Percentiles rank a stretch among this genome's conserved stretches.
These are phyloP conservation scores for Phorcus lineatus DNA, from an alignment of 2,888 invertebrate genomes.

Conservation along the genomic window DNA sequence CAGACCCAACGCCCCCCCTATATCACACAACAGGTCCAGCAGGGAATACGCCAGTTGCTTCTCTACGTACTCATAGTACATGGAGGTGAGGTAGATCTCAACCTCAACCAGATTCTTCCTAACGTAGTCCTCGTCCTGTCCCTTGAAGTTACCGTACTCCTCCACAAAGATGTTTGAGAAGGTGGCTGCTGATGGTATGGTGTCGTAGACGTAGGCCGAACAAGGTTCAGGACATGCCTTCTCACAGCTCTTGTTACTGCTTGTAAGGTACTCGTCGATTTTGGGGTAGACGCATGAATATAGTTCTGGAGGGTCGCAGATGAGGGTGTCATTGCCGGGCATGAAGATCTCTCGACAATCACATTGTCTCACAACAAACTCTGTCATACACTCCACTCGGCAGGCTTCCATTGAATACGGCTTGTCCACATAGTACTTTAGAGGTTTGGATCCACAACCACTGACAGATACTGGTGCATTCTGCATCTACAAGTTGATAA, in stretches of 20 bases:
- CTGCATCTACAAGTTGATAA: constrained; percentile 11
- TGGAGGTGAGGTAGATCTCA: constrained; percentile 34
- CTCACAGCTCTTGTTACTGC: constrained; percentile 5
- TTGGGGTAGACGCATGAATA: constrained; percentile 27
- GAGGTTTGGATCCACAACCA: constrained; percentile 21
- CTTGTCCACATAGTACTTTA: constrained; percentile 25
- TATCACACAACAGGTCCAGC: constrained; percentile 41
- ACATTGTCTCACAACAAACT: constrained; percentile 21
- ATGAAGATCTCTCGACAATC: constrained; percentile 30
- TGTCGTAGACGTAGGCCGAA: constrained; percentile 21
- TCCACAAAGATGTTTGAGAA: constrained; percentile 19
- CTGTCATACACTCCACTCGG: constrained; percentile 30
- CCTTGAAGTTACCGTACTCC: constrained; percentile 21
- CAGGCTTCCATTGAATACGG: constrained; percentile 30
- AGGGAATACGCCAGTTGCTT: constrained; percentile 30
- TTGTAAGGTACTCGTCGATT: constrained; percentile 18
- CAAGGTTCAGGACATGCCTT: constrained; percentile 30
- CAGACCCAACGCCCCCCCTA: constrained; percentile 50
- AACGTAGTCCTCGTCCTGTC: constrained; percentile 12
- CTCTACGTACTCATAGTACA: constrained; percentile 35
- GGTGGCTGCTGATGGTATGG: constrained; percentile 26
- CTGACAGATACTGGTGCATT: constrained; percentile 24
- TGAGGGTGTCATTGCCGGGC: constrained; percentile 25
- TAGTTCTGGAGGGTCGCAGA: constrained; percentile 31
- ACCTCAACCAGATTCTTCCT: constrained; percentile 30